Evolutionary conservation across 2,888 invertebrate species (phyloP), one percentile per base, ranked within the genome.

Genomic region (Iphiclides podalirius): DNA sequence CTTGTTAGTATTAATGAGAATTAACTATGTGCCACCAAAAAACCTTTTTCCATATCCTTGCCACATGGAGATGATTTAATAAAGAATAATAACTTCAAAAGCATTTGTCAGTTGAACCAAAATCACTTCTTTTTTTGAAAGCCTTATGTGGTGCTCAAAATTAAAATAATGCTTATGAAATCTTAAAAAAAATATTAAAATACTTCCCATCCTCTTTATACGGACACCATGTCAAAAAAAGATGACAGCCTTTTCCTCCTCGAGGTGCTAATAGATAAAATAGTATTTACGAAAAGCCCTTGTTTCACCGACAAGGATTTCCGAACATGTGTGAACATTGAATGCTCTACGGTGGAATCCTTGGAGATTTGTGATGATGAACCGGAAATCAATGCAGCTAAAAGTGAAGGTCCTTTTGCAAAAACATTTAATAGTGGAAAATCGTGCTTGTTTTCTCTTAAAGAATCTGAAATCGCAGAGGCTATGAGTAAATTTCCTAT

Each of bases 401-500:
- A 72, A 38, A 79, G 78, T 37, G 84, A 79, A 4, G 79, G 79
- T 12, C 79, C 81, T 0, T 84, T 80, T 47, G 67, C 79, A 0
- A 90, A 88, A 62, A 72, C 81, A 0, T 90, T 92, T 48, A 91
- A 91, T 64, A 92, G 85, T 57, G 93, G 93, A 16, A 93, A 93
- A 70, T 93, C 93, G 0, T 93, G 93, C 59, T 75, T 93, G n/a
- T 93, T 93, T 64, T 92, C 92, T 0, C 70, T 93, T 2, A 90
- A 91, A 16, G 83, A 90, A 35, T 59, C 68, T 4, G 90, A 91
- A 20, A 90, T 92, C 0, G 64, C 65, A n/a, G 72, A 80, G 35
- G 90, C 91, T 0, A 73, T 90, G 63, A 73, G 73, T 47, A 83
- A 83, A 37, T 93, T 92, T 60, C 91, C 91, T 1, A 68, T 93